Evolutionary conservation across 2,797 vertebrate species (phyloP).

Genomic region (Margarornis squamiger): DNA sequence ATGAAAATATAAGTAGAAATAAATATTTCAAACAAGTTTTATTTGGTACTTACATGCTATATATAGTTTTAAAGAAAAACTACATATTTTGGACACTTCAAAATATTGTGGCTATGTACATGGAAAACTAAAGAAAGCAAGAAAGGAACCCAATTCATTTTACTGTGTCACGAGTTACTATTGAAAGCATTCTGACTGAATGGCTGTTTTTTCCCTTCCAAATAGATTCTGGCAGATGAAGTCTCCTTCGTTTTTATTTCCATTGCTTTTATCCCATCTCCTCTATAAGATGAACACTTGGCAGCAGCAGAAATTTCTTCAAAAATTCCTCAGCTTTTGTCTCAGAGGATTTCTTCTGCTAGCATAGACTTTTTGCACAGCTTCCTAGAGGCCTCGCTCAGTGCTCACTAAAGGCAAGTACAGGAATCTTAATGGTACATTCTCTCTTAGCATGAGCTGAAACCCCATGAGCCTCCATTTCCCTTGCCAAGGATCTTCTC

Average conservation of each 20-base stretch:
- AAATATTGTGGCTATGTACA: constrained; percentile 76
- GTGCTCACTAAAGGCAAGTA: not conserved
- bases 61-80: constrained; percentile 78
- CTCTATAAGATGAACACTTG: constrained; percentile 71
- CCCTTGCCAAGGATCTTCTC: not conserved
- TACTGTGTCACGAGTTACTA: constrained; percentile 52
- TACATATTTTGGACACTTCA: constrained; percentile 73
- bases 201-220: constrained; percentile 47
- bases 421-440: not conserved
- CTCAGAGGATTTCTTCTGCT: constrained; percentile 20
- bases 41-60: constrained; percentile 80
- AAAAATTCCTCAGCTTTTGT: not conserved
- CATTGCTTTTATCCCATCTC: constrained; percentile 56
- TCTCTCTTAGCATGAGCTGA: not conserved
- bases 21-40: constrained; percentile 74
- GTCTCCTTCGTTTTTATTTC: constrained; percentile 39
- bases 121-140: constrained; percentile 68
- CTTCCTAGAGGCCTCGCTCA: not conserved
- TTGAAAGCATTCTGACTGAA: constrained; percentile 57
- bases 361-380: constrained; percentile 26
- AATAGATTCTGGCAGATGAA: constrained; percentile 23
- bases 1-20: constrained; percentile 58
- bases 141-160: constrained; percentile 59
- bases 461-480: not conserved
- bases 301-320: constrained; percentile 62